Percentiles rank a stretch among this genome's conserved stretches.
phyloP scores from a whole-genome alignment of 2,797 vertebrate genomes.

The Brachymystax lenok region DNA sequence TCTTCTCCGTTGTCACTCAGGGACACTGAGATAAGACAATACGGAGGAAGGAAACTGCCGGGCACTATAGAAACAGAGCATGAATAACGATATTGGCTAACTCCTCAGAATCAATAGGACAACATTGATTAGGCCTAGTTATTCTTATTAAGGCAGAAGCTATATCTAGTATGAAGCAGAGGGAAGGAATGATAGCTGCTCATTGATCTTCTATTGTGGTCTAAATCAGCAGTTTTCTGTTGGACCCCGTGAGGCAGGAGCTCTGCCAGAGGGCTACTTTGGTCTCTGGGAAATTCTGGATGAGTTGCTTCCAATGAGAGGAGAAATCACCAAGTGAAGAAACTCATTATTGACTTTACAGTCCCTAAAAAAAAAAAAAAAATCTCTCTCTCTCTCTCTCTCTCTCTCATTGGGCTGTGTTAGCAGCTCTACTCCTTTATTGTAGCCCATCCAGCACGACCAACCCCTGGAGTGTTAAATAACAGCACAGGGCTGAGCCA shows the following conservation, averaged over 20 bases:
- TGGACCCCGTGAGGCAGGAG: slow-evolving; percentile 13
- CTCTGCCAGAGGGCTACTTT: slow-evolving; percentile 9
- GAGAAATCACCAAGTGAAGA: background rate
- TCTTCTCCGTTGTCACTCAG: slow-evolving; percentile 5
- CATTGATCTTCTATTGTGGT: slow-evolving; percentile 13
- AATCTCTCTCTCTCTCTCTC: background rate
- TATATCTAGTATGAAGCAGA: slow-evolving; percentile 28
- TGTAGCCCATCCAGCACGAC: too few species aligned
- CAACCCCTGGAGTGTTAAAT: too few species aligned
- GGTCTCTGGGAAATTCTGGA: slow-evolving; percentile 24
- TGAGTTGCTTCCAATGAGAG: slow-evolving; percentile 18
- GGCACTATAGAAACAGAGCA: slow-evolving; percentile 12
- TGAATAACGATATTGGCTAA: slow-evolving; percentile 8
- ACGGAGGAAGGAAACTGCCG: background rate
- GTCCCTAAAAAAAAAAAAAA: background rate
- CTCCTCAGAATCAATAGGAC: slow-evolving; percentile 12
- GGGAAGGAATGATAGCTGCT: slow-evolving; percentile 17
- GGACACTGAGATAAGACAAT: slow-evolving; percentile 43
- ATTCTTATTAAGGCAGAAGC: slow-evolving; percentile 10
- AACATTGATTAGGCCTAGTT: background rate
- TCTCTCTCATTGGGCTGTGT: background rate
- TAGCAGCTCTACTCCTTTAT: too few species aligned
- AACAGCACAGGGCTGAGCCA: too few species aligned
- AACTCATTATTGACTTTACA: background rate
- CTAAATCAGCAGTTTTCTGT: slow-evolving; percentile 26